phyloP scores from a whole-genome alignment of 1,140 invertebrate genomes.

The Magallana ariakensis region DNA sequence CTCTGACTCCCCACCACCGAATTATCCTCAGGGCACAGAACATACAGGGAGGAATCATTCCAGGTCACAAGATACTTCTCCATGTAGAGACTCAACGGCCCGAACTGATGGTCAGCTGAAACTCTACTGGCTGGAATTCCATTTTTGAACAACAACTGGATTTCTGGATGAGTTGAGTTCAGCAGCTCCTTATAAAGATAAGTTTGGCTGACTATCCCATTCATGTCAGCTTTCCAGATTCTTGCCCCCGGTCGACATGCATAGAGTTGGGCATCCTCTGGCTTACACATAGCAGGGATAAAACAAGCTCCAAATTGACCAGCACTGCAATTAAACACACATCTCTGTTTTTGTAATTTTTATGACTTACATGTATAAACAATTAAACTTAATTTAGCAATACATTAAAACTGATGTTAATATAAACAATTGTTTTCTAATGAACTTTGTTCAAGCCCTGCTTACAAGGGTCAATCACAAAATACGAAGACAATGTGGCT shows the following conservation, averaged over 20 bases:
- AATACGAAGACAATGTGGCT: too few relatives aligned
- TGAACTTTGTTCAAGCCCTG: too few relatives aligned
- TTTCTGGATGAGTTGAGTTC: slow-evolving; percentile 68
- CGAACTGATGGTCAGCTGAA: slow-evolving; percentile 82
- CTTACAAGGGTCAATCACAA: too few relatives aligned
- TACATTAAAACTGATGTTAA: too few relatives aligned
- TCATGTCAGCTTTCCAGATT: slow-evolving; percentile 89
- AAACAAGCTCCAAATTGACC: slow-evolving; percentile 79
- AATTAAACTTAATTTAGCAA: too few relatives aligned
- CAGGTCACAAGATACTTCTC: slow-evolving; percentile 88
- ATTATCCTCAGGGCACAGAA: slow-evolving; percentile 86
- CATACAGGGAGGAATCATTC: slow-evolving; percentile 85
- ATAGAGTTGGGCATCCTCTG: slow-evolving; percentile 82
- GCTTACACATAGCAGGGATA: slow-evolving; percentile 71
- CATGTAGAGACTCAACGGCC: slow-evolving; percentile 85
- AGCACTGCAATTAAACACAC: slow-evolving; percentile 65
- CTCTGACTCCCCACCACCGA: slow-evolving; percentile 79
- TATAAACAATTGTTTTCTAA: too few relatives aligned
- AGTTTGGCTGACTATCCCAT: slow-evolving; percentile 90
- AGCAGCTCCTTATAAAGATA: slow-evolving; percentile 88
- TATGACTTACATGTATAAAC: too few relatives aligned
- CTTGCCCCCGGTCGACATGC: slow-evolving; percentile 88
- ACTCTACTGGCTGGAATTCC: slow-evolving; percentile 27
- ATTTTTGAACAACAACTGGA: slow-evolving; percentile 61
- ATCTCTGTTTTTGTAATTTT: too few relatives aligned